Evolutionary conservation across 2,888 invertebrate genomes (phyloP).

Genomic region (Pyralis farinalis): DNA sequence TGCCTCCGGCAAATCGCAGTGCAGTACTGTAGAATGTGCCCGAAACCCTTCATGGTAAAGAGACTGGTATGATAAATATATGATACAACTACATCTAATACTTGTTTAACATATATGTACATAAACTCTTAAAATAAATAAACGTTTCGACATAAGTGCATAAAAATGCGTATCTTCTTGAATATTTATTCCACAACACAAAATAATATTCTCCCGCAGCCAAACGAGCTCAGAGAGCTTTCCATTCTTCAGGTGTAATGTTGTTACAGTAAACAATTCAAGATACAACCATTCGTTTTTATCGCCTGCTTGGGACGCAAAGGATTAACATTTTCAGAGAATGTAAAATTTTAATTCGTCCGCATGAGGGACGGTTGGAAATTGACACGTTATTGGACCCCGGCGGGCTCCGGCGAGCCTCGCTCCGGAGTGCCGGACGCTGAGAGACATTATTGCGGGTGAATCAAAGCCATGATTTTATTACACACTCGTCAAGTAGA

Average conservation of each 20-base stretch:
- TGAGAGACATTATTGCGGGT: constrained; percentile 1
- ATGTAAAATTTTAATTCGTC: constrained; percentile 73
- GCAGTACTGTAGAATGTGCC: too few relatives aligned
- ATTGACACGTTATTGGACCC: constrained; percentile 71
- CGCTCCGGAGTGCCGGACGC: constrained; percentile 2
- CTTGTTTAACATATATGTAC: too few relatives aligned
- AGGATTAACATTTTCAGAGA: constrained; percentile 70
- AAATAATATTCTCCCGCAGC: background rate
- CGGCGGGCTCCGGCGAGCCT: constrained; percentile 31
- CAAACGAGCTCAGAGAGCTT: background rate
- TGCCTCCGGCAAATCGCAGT: too few relatives aligned
- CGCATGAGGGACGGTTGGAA: constrained; percentile 56
- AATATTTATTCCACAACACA: background rate
- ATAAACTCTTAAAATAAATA: too few relatives aligned
- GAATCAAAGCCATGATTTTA: constrained; percentile 23
- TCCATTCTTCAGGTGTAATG: background rate
- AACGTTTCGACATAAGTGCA: too few relatives aligned
- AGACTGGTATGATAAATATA: too few relatives aligned
- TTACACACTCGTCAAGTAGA: too few relatives aligned
- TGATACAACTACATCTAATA: too few relatives aligned
- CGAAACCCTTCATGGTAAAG: too few relatives aligned
- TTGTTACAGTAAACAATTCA: constrained; percentile 46
- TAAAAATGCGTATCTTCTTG: background rate
- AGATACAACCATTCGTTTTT: constrained; percentile 68
- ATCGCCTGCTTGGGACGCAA: constrained; percentile 60